Conservation (phyloP, 2,113 vertebrate genomes). For the Callipepla californica region DNA sequence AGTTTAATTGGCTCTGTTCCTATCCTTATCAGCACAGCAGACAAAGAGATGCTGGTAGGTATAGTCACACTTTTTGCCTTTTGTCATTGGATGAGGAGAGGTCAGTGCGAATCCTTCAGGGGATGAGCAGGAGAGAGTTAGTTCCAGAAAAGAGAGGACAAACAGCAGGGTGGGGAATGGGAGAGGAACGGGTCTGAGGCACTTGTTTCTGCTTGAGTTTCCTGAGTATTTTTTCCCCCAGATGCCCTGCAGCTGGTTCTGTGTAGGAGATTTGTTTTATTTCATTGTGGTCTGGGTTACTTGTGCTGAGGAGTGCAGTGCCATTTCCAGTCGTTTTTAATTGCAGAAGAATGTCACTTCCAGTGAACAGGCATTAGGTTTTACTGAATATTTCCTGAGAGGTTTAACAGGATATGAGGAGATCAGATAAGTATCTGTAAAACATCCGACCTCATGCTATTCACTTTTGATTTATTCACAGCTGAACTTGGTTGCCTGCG, state of each 20-base stretch:
- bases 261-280: neutral
- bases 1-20: conserved; percentile 53
- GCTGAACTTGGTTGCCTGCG: accelerated
- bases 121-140: neutral
- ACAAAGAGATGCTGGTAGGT: neutral
- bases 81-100: neutral
- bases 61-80: neutral
- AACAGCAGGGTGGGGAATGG: neutral
- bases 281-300: neutral
- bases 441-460: neutral
- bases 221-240: neutral
- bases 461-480: neutral
- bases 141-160: neutral
- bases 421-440: conserved; percentile 13
- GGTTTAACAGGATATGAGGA: conserved; percentile 36
- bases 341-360: conserved; percentile 5
- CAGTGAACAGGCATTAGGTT: neutral
- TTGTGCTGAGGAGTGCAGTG: neutral
- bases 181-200: neutral
- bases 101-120: neutral
- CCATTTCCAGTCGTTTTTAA: conserved; percentile 42
- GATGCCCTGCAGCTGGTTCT: neutral
- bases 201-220: neutral
- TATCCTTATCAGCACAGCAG: neutral
- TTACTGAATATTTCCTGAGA: conserved; percentile 43